Percentiles rank a stretch among this genome's conserved stretches.
Conservation (phyloP, 2,888 invertebrate genomes). For the Aromia moschata region DNA sequence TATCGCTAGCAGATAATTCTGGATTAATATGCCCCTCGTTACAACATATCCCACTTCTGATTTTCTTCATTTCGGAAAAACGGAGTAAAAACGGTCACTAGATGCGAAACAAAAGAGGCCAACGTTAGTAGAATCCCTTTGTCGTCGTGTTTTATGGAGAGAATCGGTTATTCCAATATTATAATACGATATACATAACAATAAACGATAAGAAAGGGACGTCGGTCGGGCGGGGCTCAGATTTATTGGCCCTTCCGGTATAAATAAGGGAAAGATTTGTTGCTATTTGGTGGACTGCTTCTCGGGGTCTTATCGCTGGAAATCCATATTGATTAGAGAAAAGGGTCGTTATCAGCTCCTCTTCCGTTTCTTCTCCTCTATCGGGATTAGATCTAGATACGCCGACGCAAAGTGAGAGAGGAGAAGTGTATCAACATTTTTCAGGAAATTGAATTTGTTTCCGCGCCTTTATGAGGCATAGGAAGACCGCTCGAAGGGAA, state of each 20-base stretch:
- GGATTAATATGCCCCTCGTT: too few relatives aligned
- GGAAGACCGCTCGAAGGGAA: neutral
- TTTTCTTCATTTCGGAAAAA: too few relatives aligned
- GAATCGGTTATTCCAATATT: neutral
- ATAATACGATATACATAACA: conserved; percentile 18
- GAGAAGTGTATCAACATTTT: conserved; percentile 18
- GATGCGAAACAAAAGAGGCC: too few relatives aligned
- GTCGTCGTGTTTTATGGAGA: too few relatives aligned
- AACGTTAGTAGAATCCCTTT: too few relatives aligned
- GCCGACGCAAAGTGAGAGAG: conserved; percentile 34
- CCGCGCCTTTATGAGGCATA: neutral
- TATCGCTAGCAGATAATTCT: too few relatives aligned
- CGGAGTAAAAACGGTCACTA: too few relatives aligned
- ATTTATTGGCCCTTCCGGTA: conserved; percentile 34
- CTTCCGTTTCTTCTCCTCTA: conserved; percentile 42
- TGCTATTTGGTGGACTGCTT: conserved; percentile 40
- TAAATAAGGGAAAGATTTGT: conserved; percentile 42
- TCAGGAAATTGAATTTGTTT: conserved; percentile 30
- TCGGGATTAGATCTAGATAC: conserved; percentile 48
- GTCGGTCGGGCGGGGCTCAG: conserved; percentile 29
- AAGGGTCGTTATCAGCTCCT: conserved; percentile 43
- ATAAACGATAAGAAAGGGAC: conserved; percentile 32
- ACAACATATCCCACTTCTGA: too few relatives aligned
- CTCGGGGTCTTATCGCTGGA: conserved; percentile 34
- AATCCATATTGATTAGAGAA: conserved; percentile 45